phyloP scores from a whole-genome alignment of 1,140 invertebrate genomes.

The Bathynomus jamesi region DNA sequence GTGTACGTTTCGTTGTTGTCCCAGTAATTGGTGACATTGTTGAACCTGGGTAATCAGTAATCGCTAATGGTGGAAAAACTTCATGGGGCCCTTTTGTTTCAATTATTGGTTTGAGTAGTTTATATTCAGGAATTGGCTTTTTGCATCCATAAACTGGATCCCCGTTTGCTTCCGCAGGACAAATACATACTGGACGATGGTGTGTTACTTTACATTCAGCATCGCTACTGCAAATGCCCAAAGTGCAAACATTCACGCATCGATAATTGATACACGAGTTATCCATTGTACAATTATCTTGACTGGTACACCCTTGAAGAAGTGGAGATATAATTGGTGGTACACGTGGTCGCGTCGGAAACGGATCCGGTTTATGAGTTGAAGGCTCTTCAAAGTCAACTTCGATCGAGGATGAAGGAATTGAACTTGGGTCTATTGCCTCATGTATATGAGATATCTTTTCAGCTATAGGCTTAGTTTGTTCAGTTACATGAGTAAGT shows the following conservation, averaged over 20 bases:
- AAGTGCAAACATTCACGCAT: constrained; percentile 73
- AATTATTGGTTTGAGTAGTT: too few species aligned
- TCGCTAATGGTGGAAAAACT: neutral
- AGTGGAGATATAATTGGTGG: constrained; percentile 59
- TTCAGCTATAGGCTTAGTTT: constrained; percentile 11
- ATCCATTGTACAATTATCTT: constrained; percentile 61
- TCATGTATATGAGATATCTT: constrained; percentile 42
- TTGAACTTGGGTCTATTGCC: constrained; percentile 64
- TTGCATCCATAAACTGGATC: constrained; percentile 35
- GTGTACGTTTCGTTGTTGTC: neutral
- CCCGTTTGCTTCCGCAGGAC: constrained; percentile 40
- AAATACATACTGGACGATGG: constrained; percentile 39
- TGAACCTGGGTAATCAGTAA: neutral
- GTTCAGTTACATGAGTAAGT: neutral
- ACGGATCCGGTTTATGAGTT: constrained; percentile 51
- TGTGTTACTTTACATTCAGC: constrained; percentile 39
- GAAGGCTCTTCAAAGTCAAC: constrained; percentile 53
- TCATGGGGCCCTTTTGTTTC: neutral
- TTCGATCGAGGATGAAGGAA: constrained; percentile 54
- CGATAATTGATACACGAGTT: constrained; percentile 75
- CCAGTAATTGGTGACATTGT: neutral
- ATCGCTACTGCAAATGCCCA: constrained; percentile 33
- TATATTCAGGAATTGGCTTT: constrained; percentile 4
- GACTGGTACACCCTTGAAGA: constrained; percentile 56
- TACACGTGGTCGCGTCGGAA: constrained; percentile 51